Conservation (phyloP, 2,113 vertebrate species). For the Alces alces region DNA sequence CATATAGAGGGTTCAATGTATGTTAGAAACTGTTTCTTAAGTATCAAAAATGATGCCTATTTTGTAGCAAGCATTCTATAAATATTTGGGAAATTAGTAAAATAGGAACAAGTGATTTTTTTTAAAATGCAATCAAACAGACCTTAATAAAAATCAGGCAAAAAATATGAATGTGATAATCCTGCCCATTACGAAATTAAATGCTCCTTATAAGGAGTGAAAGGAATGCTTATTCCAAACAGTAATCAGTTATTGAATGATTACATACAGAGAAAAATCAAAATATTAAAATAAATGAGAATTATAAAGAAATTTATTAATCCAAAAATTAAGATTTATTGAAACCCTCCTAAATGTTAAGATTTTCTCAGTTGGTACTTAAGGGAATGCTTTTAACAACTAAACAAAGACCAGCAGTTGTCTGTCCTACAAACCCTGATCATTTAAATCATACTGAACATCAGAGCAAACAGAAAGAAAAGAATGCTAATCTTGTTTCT, state of each 20-base stretch:
- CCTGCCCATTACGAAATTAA: constrained; percentile 18
- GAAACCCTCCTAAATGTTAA: background rate
- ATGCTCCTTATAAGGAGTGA: background rate
- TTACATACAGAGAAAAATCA: background rate
- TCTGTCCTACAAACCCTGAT: background rate
- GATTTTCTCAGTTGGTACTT: background rate
- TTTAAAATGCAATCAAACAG: background rate
- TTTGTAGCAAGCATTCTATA: background rate
- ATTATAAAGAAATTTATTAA: background rate
- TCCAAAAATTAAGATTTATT: background rate
- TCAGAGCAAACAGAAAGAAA: background rate
- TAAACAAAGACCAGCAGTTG: background rate
- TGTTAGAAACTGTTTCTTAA: background rate
- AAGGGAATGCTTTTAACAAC: constrained; percentile 19
- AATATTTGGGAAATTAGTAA: constrained; percentile 11
- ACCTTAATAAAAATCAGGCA: constrained; percentile 39
- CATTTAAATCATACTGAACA: background rate
- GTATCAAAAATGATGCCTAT: background rate
- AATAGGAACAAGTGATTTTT: background rate
- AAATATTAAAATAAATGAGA: constrained; percentile 40
- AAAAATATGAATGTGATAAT: constrained; percentile 14
- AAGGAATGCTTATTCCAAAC: background rate
- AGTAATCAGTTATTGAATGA: background rate
- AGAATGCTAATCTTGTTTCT: background rate
- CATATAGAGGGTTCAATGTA: background rate